These are phyloP conservation scores for Micromesistius poutassou DNA, from an alignment of 2,797 vertebrate species.

Conservation along the genomic window DNA sequence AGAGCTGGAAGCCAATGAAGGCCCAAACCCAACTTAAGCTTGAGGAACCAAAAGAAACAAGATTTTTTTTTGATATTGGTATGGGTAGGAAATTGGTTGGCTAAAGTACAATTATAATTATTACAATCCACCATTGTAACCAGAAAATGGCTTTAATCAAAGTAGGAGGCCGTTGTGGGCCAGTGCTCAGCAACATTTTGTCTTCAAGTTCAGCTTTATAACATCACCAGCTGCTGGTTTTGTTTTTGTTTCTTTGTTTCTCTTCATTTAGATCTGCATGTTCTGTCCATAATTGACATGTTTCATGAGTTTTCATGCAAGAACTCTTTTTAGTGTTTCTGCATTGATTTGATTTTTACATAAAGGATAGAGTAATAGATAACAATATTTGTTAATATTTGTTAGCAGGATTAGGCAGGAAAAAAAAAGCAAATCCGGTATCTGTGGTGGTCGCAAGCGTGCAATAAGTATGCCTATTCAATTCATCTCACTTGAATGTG, in stretches of 20 bases:
- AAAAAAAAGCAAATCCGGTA: no score
- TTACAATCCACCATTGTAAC: background rate
- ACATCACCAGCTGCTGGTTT: background rate
- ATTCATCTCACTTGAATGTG: background rate
- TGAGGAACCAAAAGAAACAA: slow-evolving; percentile 20
- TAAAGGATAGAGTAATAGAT: no score
- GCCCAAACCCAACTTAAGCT: slow-evolving; percentile 6
- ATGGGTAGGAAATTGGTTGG: background rate
- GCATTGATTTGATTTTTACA: no score
- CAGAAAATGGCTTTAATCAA: background rate
- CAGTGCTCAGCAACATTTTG: background rate
- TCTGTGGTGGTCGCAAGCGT: no score
- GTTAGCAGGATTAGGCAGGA: no score
- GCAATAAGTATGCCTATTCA: no score
- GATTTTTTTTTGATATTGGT: slow-evolving; percentile 2
- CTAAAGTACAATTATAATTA: background rate
- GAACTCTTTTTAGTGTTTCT: background rate
- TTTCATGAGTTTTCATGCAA: background rate
- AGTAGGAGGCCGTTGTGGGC: no score
- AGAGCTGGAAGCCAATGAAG: slow-evolving; percentile 39
- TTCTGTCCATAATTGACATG: background rate
- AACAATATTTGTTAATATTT: no score
- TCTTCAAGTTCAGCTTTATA: background rate
- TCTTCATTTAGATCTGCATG: background rate
- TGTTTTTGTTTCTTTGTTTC: background rate